Percentiles rank a stretch among this genome's conserved stretches.
Evolutionary conservation across 2,888 invertebrate species (phyloP).

Genomic region (Leptopilina myrica): DNA sequence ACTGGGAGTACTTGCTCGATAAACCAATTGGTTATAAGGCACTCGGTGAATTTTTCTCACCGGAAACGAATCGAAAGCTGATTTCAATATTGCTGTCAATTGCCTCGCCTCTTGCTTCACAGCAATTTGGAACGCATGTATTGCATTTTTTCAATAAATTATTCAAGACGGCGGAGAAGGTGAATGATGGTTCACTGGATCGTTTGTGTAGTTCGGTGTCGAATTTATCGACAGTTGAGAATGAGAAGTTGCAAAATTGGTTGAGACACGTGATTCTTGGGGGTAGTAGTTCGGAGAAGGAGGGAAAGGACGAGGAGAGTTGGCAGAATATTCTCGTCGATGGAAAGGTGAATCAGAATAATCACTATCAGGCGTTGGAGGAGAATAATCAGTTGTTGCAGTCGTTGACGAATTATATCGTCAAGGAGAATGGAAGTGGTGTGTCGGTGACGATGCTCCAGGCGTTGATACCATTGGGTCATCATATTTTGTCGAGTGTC

Average conservation of each 20-base stretch:
- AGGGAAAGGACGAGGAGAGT: slow-evolving; percentile 53
- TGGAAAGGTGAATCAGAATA: slow-evolving; percentile 58
- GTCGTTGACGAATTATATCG: slow-evolving; percentile 85
- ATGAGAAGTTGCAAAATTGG: slow-evolving; percentile 82
- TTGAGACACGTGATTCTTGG: slow-evolving; percentile 83
- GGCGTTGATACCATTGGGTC: slow-evolving; percentile 86
- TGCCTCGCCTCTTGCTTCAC: slow-evolving; percentile 84
- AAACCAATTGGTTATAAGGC: slow-evolving; percentile 89
- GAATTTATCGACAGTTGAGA: slow-evolving; percentile 82
- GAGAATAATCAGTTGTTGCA: slow-evolving; percentile 85
- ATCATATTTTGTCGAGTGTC: slow-evolving; percentile 80
- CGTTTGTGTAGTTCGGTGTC: slow-evolving; percentile 83
- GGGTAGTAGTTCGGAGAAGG: slow-evolving; percentile 61
- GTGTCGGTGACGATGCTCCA: slow-evolving; percentile 83
- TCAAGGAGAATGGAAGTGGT: slow-evolving; percentile 83
- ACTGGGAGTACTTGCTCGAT: slow-evolving; percentile 91
- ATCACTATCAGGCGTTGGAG: slow-evolving; percentile 78
- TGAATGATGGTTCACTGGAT: slow-evolving; percentile 80
- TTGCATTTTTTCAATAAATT: slow-evolving; percentile 89
- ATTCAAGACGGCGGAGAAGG: slow-evolving; percentile 78
- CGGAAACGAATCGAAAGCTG: slow-evolving; percentile 80
- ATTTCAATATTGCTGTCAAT: slow-evolving; percentile 89
- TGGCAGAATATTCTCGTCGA: slow-evolving; percentile 67
- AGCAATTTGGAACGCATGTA: slow-evolving; percentile 86
- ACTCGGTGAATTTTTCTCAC: slow-evolving; percentile 88